A percentile compares a stretch with the other conserved stretches of the same genome.
Evolutionary conservation across 2,113 vertebrate species (phyloP).

Genomic region (Verasper variegatus): DNA sequence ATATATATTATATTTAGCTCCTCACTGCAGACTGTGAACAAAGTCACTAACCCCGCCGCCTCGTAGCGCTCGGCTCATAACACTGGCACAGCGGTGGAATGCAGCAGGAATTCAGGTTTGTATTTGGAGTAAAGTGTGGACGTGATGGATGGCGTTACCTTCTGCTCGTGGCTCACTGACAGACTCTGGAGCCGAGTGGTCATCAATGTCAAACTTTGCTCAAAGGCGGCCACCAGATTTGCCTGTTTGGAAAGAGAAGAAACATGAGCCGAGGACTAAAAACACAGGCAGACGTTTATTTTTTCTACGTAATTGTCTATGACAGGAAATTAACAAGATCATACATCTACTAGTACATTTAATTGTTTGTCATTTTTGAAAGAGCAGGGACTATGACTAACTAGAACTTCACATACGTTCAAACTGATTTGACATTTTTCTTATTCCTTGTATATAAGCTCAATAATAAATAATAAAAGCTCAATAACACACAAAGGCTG

Average conservation of each 20-base stretch:
- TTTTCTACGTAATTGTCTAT: background rate
- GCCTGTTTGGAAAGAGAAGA: conserved; percentile 80
- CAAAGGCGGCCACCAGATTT: conserved; percentile 95
- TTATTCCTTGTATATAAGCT: background rate
- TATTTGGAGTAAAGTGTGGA: conserved; percentile 22
- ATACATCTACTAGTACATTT: background rate
- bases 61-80: conserved; percentile 20
- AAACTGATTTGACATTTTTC: too few relatives aligned
- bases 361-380: background rate
- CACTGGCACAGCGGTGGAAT: conserved; percentile 2
- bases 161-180: conserved; percentile 91
- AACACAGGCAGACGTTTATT: background rate
- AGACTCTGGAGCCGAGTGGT: conserved; percentile 91
- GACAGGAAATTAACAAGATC: background rate
- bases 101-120: conserved; percentile 24
- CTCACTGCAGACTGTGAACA: conserved; percentile 50
- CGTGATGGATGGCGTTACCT: conserved; percentile 81
- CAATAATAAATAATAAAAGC: background rate
- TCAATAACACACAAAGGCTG: conserved; percentile 33
- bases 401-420: too few relatives aligned
- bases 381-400: too few relatives aligned
- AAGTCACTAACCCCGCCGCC: conserved; percentile 26
- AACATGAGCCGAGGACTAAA: background rate
- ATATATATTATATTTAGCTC: conserved; percentile 42
- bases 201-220: conserved; percentile 95